Evolutionary conservation across 2,113 vertebrate species (phyloP).

Genomic region (Rattus rattus): DNA sequence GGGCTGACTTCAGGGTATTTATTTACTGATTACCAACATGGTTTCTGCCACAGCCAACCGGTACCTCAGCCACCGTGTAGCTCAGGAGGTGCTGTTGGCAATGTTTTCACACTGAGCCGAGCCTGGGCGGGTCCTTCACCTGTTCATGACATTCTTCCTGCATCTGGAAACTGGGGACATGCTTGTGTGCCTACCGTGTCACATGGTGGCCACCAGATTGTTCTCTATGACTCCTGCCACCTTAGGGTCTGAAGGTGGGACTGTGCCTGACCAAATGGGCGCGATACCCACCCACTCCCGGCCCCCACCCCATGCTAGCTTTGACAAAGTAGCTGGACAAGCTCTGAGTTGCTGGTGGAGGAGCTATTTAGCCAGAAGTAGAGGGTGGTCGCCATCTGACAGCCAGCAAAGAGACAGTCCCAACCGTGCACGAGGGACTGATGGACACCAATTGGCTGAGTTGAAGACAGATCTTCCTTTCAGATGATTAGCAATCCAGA

Average conservation of each 20-base stretch:
- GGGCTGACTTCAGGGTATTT: background rate
- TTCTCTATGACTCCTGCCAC: no score
- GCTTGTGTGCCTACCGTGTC: background rate
- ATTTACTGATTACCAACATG: background rate
- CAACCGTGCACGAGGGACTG: background rate
- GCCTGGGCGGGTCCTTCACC: fast-evolving
- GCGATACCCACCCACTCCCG: fast-evolving
- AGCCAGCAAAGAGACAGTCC: background rate
- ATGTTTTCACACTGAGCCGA: no score
- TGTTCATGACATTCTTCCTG: background rate
- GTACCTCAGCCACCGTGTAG: fast-evolving
- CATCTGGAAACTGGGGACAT: background rate
- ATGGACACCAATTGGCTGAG: background rate
- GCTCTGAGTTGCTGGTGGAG: background rate
- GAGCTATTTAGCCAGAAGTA: background rate
- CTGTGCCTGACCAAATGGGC: background rate
- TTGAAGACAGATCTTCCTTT: background rate
- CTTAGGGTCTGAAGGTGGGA: background rate
- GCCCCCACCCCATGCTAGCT: background rate
- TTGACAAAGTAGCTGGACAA: background rate
- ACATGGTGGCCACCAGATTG: background rate
- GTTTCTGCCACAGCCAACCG: background rate
- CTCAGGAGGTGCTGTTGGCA: background rate
- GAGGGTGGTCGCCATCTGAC: background rate
- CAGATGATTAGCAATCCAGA: background rate